A percentile compares a stretch with the other conserved stretches of the same genome.
Evolutionary conservation across 2,888 invertebrate genomes (phyloP).

Genomic region (Hydrotaea diabolus): DNA sequence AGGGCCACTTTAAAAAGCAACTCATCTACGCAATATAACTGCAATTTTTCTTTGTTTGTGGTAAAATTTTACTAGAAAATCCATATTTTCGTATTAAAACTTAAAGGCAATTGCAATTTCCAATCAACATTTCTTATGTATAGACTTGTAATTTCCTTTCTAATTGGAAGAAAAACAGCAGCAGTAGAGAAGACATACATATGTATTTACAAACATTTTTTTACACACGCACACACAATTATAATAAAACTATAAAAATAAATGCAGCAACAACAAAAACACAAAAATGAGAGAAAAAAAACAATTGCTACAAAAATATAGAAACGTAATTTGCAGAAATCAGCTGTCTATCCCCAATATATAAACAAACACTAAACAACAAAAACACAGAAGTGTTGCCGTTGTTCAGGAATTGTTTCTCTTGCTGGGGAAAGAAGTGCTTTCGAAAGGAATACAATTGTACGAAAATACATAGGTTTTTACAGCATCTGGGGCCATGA

Average conservation of each 20-base stretch:
- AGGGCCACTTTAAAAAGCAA: neutral
- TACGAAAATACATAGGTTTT: too few species aligned
- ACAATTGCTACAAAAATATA: conserved; percentile 71
- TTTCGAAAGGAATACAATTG: too few species aligned
- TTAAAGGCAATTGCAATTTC: too few species aligned
- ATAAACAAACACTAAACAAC: conserved; percentile 52
- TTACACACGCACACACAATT: conserved; percentile 42
- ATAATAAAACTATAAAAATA: conserved; percentile 54
- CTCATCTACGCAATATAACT: conserved; percentile 8
- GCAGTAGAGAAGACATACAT: conserved; percentile 48
- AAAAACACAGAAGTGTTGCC: conserved; percentile 34
- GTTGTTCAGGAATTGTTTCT: neutral
- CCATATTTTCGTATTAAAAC: neutral
- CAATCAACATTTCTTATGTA: neutral
- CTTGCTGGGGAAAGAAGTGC: neutral
- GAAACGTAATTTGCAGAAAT: conserved; percentile 77
- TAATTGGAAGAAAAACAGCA: conserved; percentile 41
- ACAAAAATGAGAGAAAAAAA: conserved; percentile 68
- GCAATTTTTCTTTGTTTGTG: conserved; percentile 36
- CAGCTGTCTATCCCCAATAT: conserved; percentile 78
- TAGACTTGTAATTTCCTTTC: conserved; percentile 8
- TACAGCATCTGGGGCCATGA: too few species aligned
- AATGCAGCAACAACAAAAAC: conserved; percentile 38
- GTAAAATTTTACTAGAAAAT: neutral
- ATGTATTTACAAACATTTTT: neutral